Base-by-base conservation (phyloP, 2,797 vertebrate species). In the Echeneis naucrates region DNA sequence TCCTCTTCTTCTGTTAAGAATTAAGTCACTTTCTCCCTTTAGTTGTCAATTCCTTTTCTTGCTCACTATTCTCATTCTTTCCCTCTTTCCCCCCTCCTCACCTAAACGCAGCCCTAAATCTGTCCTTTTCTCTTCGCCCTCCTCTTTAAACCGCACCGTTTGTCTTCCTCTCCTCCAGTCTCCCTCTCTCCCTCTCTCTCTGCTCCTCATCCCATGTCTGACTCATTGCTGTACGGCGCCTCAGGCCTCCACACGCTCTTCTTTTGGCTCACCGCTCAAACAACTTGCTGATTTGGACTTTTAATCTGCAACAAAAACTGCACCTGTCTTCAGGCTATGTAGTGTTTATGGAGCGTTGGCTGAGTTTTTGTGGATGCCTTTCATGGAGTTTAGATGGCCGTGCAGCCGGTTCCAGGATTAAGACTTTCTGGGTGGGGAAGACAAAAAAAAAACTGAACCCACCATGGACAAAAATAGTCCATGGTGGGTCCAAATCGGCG, bases 241-340 rank as follows among this genome's bases (percentile, higher is more conserved):
- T 56, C 35, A 1, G 68, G 86, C 79, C 77, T 77, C 62, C 52
- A 10, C 26, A 4, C 79, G 40, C 66, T 77, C 77, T 58, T 85
- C 82, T 87, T 67, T 88, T 80, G 84, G 87, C 81, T 91, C 48
- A 23, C 80, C 60, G 62, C 83, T 87, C 79, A 85, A 84, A 87
- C 84, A 88, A 88, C 77, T 89, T 88, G 82, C 85, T 89, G 89
- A 90, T 89, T 87, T 91, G 74, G 84, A 89, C 75, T 89, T 87
- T 88, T 90, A 84, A 90, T 92, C 84, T 86, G 62, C 81, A 77
- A 80, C 79, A 83, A 83, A 84, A 84, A 80, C 58, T 56, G 81
- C 66, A 75, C 83, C 77, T 83, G 82, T 81, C 89, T 83, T n/a
- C 5, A 24, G 88, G 84, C 87, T 53, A 52, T 71, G 71, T 67